These are phyloP conservation scores for Dicyrtoma fusca DNA, from an alignment of 2,888 invertebrate genomes.

Conservation along the genomic window DNA sequence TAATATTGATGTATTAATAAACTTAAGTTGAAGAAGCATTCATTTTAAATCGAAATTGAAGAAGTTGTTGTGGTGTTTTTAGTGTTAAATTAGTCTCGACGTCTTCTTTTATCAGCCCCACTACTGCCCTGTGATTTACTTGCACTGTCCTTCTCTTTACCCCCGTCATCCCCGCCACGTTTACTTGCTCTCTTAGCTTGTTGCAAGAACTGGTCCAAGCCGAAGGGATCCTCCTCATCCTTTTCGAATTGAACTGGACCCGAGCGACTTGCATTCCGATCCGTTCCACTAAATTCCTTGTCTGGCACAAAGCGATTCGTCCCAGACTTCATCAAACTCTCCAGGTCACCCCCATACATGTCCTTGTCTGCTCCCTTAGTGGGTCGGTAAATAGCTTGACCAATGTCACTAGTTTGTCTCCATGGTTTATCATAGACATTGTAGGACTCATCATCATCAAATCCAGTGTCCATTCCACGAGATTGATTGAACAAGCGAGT, in stretches of 20 bases:
- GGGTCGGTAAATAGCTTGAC: slow-evolving; percentile 87
- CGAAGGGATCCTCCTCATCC: slow-evolving; percentile 88
- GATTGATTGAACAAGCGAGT: slow-evolving; percentile 92
- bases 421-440: slow-evolving; percentile 98
- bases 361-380: slow-evolving; percentile 86
- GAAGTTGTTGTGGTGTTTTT: too few relatives aligned
- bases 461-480: slow-evolving; percentile 92
- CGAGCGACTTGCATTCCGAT: slow-evolving; percentile 71
- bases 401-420: slow-evolving; percentile 84
- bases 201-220: slow-evolving; percentile 96
- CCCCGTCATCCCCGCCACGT: slow-evolving; percentile 56
- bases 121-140: slow-evolving; percentile 39
- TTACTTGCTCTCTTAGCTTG: slow-evolving; percentile 88
- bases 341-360: slow-evolving; percentile 86
- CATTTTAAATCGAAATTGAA: too few relatives aligned
- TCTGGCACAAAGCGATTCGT: slow-evolving; percentile 92
- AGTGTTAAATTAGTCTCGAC: slow-evolving; percentile 30
- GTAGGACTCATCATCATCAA: slow-evolving; percentile 95
- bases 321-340: slow-evolving; percentile 73
- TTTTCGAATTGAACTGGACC: slow-evolving; percentile 97
- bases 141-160: slow-evolving; percentile 29
- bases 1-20: too few relatives aligned
- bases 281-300: slow-evolving; percentile 93
- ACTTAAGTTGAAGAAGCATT: too few relatives aligned
- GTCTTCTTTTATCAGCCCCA: slow-evolving; percentile 37